A percentile compares a stretch with the other conserved stretches of the same genome.
Conservation (phyloP, 2,113 vertebrate species). For the Spheniscus mendiculus region DNA sequence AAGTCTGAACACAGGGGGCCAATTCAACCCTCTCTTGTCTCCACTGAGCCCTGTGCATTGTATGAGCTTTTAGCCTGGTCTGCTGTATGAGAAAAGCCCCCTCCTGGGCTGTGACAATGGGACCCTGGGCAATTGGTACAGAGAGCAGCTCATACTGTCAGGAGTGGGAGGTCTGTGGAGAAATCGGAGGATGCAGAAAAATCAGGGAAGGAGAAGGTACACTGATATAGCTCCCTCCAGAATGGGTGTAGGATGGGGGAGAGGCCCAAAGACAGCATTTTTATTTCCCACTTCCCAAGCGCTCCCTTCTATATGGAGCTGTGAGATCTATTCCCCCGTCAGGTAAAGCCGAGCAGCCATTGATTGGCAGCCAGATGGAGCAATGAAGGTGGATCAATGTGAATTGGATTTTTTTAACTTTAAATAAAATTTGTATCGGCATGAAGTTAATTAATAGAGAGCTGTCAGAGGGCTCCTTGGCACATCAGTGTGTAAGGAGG, state of each 20-base stretch:
- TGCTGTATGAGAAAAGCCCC: background rate
- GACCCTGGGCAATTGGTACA: background rate
- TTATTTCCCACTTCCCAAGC: background rate
- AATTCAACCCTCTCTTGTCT: background rate
- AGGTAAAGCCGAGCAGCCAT: conserved; percentile 59
- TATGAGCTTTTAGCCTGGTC: background rate
- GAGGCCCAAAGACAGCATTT: background rate
- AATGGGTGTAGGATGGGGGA: background rate
- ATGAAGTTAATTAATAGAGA: conserved; percentile 78
- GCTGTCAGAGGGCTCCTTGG: conserved; percentile 69
- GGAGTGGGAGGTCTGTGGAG: background rate
- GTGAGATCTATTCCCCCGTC: background rate
- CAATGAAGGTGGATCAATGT: conserved; percentile 72
- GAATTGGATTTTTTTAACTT: conserved; percentile 76
- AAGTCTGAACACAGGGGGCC: background rate
- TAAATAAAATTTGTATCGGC: conserved; percentile 77
- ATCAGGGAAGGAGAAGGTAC: background rate
- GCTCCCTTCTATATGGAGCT: background rate
- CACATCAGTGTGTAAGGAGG: conserved; percentile 56
- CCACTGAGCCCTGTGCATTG: background rate
- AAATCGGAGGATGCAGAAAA: background rate
- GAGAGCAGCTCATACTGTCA: background rate
- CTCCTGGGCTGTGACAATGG: background rate
- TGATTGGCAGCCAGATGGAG: conserved; percentile 65
- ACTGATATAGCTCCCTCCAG: background rate